Percentiles rank a stretch among this genome's conserved stretches.
phyloP scores from a whole-genome alignment of 1,140 invertebrate genomes.

The Drosophila insularis region DNA sequence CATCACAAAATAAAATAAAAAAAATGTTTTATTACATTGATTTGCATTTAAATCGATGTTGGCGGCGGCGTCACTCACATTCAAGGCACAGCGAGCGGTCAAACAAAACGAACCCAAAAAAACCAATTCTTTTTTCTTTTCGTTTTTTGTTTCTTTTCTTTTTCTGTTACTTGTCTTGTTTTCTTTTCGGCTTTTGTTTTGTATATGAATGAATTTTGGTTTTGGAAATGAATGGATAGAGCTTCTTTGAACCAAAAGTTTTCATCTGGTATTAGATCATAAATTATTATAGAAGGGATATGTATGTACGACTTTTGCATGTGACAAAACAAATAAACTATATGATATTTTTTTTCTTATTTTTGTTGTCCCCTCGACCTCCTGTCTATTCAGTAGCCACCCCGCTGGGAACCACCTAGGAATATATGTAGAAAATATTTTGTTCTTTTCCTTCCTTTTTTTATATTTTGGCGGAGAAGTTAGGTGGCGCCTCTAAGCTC shows the following conservation, averaged over 20 bases:
- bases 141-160: slow-evolving; percentile 34
- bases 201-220: slow-evolving; percentile 46
- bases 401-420: slow-evolving; percentile 49
- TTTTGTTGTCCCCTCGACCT: slow-evolving; percentile 36
- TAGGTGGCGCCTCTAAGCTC: slow-evolving; percentile 24
- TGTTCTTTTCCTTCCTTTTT: no score
- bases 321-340: slow-evolving; percentile 68
- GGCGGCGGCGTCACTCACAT: slow-evolving; percentile 49
- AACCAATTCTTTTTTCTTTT: slow-evolving; percentile 64
- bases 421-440: not conserved
- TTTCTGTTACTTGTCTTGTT: slow-evolving; percentile 8
- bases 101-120: slow-evolving; percentile 30
- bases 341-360: slow-evolving; percentile 22
- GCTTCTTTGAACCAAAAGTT: slow-evolving; percentile 40
- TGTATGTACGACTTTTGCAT: slow-evolving; percentile 43
- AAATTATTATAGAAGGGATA: slow-evolving; percentile 50
- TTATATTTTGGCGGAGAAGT: slow-evolving; percentile 7
- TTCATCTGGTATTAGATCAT: slow-evolving; percentile 70
- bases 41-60: slow-evolving; percentile 80
- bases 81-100: slow-evolving; percentile 68
- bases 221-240: slow-evolving; percentile 19
- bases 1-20: slow-evolving; percentile 41
- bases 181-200: slow-evolving; percentile 12
- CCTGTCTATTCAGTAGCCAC: slow-evolving; percentile 55
- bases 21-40: slow-evolving; percentile 80